A percentile compares a stretch with the other conserved stretches of the same genome.
These are phyloP conservation scores for Spongilla lacustris DNA, from an alignment of 37 sponge, comb jelly and placozoan species.

Conservation along the genomic window DNA sequence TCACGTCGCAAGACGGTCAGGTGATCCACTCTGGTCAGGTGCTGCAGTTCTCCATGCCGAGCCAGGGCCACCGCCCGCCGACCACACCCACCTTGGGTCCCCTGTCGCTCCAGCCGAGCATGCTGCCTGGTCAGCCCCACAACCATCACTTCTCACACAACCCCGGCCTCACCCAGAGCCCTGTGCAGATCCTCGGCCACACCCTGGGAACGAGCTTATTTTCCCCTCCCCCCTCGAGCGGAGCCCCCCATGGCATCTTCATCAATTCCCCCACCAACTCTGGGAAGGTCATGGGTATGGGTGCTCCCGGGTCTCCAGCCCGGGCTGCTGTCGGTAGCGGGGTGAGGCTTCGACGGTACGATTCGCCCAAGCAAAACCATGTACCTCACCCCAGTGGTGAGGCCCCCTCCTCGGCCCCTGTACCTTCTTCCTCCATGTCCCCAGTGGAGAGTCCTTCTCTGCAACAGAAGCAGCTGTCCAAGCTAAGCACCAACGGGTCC, in stretches of 20 bases:
- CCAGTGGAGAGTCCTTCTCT: neutral
- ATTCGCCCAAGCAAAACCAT: constrained; percentile 41
- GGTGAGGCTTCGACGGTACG: constrained; percentile 15
- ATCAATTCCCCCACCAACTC: constrained; percentile 23
- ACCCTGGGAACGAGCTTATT: constrained; percentile 64
- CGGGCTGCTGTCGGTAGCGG: constrained; percentile 48
- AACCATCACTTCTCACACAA: constrained; percentile 45
- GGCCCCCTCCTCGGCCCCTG: neutral
- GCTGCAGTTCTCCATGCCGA: neutral
- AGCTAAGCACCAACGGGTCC: neutral
- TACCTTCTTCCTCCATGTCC: neutral
- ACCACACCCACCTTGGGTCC: constrained; percentile 16
- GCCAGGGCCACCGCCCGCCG: neutral
- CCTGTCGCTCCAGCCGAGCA: constrained; percentile 15
- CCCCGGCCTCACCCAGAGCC: constrained; percentile 46
- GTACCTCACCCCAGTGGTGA: constrained; percentile 12
- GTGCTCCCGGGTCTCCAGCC: constrained; percentile 18
- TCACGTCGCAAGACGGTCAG: too few species aligned
- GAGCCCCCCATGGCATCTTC: constrained; percentile 29
- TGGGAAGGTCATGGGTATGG: constrained; percentile 3
- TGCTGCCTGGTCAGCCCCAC: constrained; percentile 49
- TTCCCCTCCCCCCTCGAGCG: constrained; percentile 63
- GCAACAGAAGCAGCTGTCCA: constrained; percentile 10
- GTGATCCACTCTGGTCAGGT: neutral
- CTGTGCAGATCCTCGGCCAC: constrained; percentile 72